Conservation (phyloP, 2,888 invertebrate species). For the Agrotis ipsilon region DNA sequence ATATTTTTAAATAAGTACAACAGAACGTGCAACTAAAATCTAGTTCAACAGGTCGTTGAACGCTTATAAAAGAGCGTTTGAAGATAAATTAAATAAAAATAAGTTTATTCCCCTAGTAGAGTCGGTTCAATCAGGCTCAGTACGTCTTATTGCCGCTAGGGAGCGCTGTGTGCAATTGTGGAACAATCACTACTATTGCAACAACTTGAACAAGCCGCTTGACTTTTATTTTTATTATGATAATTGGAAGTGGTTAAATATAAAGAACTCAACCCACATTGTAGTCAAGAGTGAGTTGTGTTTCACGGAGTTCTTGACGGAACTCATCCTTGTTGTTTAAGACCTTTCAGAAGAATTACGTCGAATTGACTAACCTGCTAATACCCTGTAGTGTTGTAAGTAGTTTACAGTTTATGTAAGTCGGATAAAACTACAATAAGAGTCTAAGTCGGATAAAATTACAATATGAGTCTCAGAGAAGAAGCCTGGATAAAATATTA, state of each 20-base stretch:
- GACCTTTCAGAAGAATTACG: too few species aligned
- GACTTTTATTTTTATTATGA: too few species aligned
- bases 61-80: neutral
- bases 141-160: neutral
- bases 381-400: neutral
- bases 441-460: too few species aligned
- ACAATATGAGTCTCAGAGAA: too few species aligned
- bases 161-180: neutral
- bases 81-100: neutral
- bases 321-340: too few species aligned
- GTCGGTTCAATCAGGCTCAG: slow-evolving; percentile 5
- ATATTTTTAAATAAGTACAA: neutral
- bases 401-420: too few species aligned
- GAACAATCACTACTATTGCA: slow-evolving; percentile 16
- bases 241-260: too few species aligned
- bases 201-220: neutral
- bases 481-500: too few species aligned
- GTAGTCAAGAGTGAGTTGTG: too few species aligned
- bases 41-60: neutral
- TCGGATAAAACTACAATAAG: too few species aligned
- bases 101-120: neutral
- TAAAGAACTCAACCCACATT: too few species aligned
- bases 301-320: too few species aligned
- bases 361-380: neutral
- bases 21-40: neutral